Base-by-base conservation (phyloP, 1,140 invertebrate genomes). In the Vollenhovia emeryi region DNA sequence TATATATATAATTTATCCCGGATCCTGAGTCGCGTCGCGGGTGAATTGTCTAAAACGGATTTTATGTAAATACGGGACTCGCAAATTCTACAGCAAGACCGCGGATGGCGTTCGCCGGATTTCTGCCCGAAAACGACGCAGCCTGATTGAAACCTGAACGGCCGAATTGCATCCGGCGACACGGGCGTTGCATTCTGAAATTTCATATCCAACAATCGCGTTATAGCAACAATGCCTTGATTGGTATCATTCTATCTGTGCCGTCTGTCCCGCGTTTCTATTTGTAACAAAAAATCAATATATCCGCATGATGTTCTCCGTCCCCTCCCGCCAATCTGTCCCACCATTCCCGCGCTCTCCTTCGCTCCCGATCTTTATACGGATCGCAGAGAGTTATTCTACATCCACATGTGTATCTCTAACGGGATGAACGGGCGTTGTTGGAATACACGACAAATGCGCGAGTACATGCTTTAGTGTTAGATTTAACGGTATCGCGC, bases 161-260 rank as follows among this genome's bases (percentile, higher is more conserved):
- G 36, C 78, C 50, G 85, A 87, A 68, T 83, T 64, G 78, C 60
- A 36, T 43, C 24, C 18, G 45, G 27, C 13, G 60, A 50, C 24
- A 27, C 18, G 36, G 64, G 18, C 21, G 83, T 57, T 71, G 78
- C 85, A 69, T 71, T 71, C 78, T 50, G 69, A 88, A 89, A 89
- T 76, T 85, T 88, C 86, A 80, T 88, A 88, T 88, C 75, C 50
- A 71, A 62, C 86, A 89, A 88, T 89, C 74, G 66, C 75, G 68
- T 88, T 88, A 80, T 74, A 71, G 75, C 82, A 73, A 89, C 82
- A 89, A 88, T 85, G 80, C 59, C 60, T 45, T 88, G 86, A 89
- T 88, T 88, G 87, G 83, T 89, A 87, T 87, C 86, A 88, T 89
- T 89, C 87, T 88, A 85, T 85, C 75, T 79, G 75, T n/a, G 62